Base-by-base conservation (phyloP, 2,888 invertebrate genomes). In the Netelia fuscicornis region DNA sequence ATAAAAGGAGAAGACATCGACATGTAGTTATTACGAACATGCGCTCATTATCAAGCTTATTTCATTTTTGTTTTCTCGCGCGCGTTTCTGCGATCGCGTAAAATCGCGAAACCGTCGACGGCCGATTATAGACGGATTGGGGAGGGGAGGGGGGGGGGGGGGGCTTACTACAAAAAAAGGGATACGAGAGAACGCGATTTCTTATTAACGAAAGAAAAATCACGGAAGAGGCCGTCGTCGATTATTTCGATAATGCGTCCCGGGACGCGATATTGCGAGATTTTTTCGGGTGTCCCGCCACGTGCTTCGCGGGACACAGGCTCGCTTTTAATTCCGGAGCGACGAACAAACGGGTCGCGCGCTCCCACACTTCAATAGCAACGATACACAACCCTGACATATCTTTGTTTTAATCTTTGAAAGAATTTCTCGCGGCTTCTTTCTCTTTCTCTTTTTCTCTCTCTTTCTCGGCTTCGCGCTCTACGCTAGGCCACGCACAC, bases 351-450 rank as follows among this genome's bases (percentile, higher is more conserved):
- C 48, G 48, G 48, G 48, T 13, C 48, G 13, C 48, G 10, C 48
- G 70, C 79, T 54, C 62, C 20, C 75, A 42, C 23, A 42, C 23
- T 68, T 52, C 58, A 60, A 77, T 74, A 62, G 60, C 79, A 52
- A 71, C 68, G 54, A 75, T 80, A 65, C 52, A 48, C 52, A 48
- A 48, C 76, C 52, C 20, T 77, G 81, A 85, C 79, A 64, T 58
- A 37, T 37, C 37, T 37, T 37, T 37, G 6, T 65, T 81, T 85
- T 79, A 81, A 81, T 86, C 81, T 84, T 79, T 81, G 83, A 81
- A 83, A 86, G 37, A 23, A 74, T 71, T 48, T 67, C 72, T 42
- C 52, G 42, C 64, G 48, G 23, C 58, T 58, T 17, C 23, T 65
- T 25, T 81, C 30, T 30, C 30, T 78, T 23, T 80, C 37, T 42